phyloP scores from a whole-genome alignment of 2,113 vertebrate species.

The Tauraco erythrolophus region DNA sequence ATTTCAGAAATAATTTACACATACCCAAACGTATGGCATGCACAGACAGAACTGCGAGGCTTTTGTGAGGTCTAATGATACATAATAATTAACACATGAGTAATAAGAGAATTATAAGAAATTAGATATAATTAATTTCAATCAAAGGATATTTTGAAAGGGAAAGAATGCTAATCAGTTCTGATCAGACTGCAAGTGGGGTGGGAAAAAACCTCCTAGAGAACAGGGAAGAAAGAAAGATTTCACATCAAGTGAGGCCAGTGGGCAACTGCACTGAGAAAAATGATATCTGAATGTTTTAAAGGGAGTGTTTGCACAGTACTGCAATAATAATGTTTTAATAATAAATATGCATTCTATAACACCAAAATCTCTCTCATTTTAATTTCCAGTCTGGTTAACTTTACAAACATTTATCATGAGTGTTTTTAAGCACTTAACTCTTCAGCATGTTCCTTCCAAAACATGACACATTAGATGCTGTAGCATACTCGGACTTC shows the following conservation, averaged over 20 bases:
- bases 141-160: slow-evolving; percentile 15
- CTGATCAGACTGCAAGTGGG: not conserved
- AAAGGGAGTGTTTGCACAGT: not conserved
- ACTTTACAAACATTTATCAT: not conserved
- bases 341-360: not conserved
- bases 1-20: slow-evolving; percentile 1
- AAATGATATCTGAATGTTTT: not conserved
- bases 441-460: not conserved
- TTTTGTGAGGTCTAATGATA: not conserved
- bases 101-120: slow-evolving; percentile 24
- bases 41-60: not conserved
- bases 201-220: not conserved
- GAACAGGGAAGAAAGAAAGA: not conserved
- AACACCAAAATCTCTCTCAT: not conserved
- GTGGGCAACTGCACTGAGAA: not conserved
- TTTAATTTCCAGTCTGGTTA: not conserved
- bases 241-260: not conserved
- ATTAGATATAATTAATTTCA: slow-evolving; percentile 50
- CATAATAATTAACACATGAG: slow-evolving; percentile 30
- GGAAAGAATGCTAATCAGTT: not conserved
- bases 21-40: not conserved
- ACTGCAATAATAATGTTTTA: not conserved
- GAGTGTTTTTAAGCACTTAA: not conserved
- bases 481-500: not conserved
- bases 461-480: not conserved